phyloP scores from a whole-genome alignment of 2,797 vertebrate genomes.

The Pipistrellus pygmaeus region DNA sequence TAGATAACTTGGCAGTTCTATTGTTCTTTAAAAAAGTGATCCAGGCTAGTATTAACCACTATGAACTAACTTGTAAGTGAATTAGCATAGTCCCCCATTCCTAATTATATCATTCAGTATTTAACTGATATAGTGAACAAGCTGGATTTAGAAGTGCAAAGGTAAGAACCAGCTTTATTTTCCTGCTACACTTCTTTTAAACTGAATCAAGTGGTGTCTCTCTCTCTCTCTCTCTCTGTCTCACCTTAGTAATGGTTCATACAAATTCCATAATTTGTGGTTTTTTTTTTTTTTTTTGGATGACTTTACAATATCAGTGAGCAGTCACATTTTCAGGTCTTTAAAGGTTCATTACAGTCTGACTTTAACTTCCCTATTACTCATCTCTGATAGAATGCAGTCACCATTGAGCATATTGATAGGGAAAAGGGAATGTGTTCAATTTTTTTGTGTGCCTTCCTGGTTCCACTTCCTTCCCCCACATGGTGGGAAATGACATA shows the following conservation, averaged over 20 bases:
- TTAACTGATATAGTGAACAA: constrained; percentile 17
- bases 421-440: not conserved
- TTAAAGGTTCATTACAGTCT: not conserved
- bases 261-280: not conserved
- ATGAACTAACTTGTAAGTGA: not conserved
- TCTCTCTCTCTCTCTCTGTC: not conserved
- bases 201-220: not conserved
- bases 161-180: not conserved
- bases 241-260: not conserved
- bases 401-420: not conserved
- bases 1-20: not conserved
- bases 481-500: not conserved
- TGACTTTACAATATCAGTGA: not conserved
- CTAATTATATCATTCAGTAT: not conserved
- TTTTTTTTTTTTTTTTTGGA: constrained; percentile 36
- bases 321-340: not conserved
- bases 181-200: not conserved
- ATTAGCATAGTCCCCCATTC: not conserved
- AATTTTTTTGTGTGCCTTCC: not conserved
- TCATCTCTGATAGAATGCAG: not conserved
- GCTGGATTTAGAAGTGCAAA: not conserved
- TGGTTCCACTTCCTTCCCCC: not conserved
- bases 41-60: not conserved
- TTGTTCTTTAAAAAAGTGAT: constrained; percentile 39
- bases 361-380: not conserved